phyloP scores from a whole-genome alignment of 1,140 invertebrate genomes.

The Cydia fagiglandana region DNA sequence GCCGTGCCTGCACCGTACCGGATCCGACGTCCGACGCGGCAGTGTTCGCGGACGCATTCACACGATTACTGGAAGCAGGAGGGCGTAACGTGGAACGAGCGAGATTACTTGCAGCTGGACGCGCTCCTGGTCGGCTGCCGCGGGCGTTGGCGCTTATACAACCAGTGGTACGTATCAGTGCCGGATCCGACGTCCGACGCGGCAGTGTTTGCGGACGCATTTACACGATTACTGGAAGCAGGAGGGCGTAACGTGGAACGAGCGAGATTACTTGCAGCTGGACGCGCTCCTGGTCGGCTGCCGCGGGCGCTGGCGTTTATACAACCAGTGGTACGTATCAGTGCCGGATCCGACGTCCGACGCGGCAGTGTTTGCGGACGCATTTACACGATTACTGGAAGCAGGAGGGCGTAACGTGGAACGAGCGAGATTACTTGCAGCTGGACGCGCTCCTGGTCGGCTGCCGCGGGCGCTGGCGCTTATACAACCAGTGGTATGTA shows the following conservation, averaged over 20 bases:
- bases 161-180: slow-evolving; percentile 1
- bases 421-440: neutral
- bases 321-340: slow-evolving; percentile 2
- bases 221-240: slow-evolving; percentile 45
- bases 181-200: no score
- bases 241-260: slow-evolving; percentile 11
- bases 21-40: slow-evolving; percentile 40
- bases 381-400: slow-evolving; percentile 17
- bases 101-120: neutral
- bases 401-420: neutral
- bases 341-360: no score
- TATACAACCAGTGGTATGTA: slow-evolving; percentile 1
- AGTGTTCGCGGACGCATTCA: slow-evolving; percentile 58
- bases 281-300: neutral
- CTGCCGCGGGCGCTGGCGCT: neutral
- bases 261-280: neutral
- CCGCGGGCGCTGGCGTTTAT: neutral
- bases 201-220: no score
- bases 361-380: no score
- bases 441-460: neutral
- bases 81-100: slow-evolving; percentile 33
- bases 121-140: neutral
- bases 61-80: slow-evolving; percentile 55
- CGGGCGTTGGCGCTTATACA: neutral
- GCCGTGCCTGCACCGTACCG: slow-evolving; percentile 22